These are phyloP conservation scores for Anabas testudineus DNA, from an alignment of 2,797 vertebrate genomes.

Conservation along the genomic window DNA sequence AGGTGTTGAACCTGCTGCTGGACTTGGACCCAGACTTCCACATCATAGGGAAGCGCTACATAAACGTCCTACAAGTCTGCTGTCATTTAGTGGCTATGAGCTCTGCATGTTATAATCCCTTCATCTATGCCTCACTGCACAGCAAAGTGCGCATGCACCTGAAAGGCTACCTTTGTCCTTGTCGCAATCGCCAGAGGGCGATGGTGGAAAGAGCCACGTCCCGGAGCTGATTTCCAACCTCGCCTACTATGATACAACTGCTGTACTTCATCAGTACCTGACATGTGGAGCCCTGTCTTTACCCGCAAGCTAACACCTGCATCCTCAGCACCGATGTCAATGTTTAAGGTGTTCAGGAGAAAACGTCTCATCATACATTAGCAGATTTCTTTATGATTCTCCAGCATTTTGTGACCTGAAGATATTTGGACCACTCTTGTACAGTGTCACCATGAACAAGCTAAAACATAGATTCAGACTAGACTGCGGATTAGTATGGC, in stretches of 20 bases:
- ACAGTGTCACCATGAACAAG: conserved; percentile 22
- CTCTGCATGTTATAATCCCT: conserved; percentile 87
- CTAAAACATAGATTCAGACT: conserved; percentile 9
- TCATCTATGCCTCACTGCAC: conserved; percentile 87
- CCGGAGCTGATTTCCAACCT: conserved; percentile 49
- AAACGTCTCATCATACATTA: conserved; percentile 8
- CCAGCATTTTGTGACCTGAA: conserved; percentile 25
- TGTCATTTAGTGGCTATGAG: conserved; percentile 88
- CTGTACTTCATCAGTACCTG: conserved; percentile 29
- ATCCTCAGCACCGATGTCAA: conserved; percentile 22
- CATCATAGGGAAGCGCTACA: conserved; percentile 84
- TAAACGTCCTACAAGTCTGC: conserved; percentile 84
- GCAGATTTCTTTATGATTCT: conserved; percentile 12
- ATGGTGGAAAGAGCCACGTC: conserved; percentile 34
- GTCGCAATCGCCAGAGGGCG: conserved; percentile 34
- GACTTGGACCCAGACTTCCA: conserved; percentile 86
- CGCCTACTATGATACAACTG: conserved; percentile 28
- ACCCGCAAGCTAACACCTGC: conserved; percentile 5
- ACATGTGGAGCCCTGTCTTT: conserved; percentile 32
- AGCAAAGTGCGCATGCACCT: conserved; percentile 85
- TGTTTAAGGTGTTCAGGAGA: conserved; percentile 34
- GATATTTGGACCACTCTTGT: conserved; percentile 13
- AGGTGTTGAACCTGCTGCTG: conserved; percentile 85
- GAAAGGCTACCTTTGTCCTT: conserved; percentile 75
- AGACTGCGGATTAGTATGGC: conserved; percentile 1